Percentiles rank a stretch among this genome's conserved stretches.
Conservation (phyloP, 2,888 invertebrate genomes). For the Andrena marginata region DNA sequence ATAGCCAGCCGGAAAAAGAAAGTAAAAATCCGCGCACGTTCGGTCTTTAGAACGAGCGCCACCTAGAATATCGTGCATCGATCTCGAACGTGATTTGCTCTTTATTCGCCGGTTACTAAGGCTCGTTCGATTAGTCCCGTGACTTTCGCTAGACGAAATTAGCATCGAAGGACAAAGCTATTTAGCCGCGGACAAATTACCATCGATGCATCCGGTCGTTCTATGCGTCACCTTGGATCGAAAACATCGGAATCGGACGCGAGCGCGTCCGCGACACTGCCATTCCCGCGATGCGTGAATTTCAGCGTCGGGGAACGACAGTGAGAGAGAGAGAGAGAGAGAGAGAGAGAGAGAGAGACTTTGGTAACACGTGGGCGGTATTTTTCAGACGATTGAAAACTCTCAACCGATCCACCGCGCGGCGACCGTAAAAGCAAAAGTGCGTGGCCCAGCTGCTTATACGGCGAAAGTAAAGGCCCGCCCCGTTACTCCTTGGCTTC, state of each 20-base stretch:
- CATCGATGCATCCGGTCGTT: constrained; percentile 66
- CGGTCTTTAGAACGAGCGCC: constrained; percentile 27
- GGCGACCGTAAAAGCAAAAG: constrained; percentile 35
- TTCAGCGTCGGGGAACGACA: neutral
- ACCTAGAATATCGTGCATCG: constrained; percentile 62
- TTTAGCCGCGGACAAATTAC: constrained; percentile 64
- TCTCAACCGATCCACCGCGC: neutral
- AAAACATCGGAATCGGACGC: constrained; percentile 52
- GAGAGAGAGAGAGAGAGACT: neutral
- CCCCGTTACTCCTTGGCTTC: constrained; percentile 29
- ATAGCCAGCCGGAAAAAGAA: constrained; percentile 10
- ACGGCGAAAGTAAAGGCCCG: constrained; percentile 50
- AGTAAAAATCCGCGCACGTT: constrained; percentile 39
- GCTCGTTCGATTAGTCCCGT: constrained; percentile 42
- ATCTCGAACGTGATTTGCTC: constrained; percentile 37
- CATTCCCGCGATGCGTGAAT: neutral
- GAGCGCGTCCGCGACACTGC: constrained; percentile 8
- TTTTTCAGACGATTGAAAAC: neutral
- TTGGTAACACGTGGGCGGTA: neutral
- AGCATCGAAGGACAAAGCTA: constrained; percentile 66
- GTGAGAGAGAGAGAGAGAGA: neutral
- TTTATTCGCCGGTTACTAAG: constrained; percentile 20
- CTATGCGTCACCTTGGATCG: constrained; percentile 62
- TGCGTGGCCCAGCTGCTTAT: neutral
- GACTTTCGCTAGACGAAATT: constrained; percentile 67